These are phyloP conservation scores for Leucophenga maculata DNA, from an alignment of 2,888 invertebrate species.

Conservation along the genomic window DNA sequence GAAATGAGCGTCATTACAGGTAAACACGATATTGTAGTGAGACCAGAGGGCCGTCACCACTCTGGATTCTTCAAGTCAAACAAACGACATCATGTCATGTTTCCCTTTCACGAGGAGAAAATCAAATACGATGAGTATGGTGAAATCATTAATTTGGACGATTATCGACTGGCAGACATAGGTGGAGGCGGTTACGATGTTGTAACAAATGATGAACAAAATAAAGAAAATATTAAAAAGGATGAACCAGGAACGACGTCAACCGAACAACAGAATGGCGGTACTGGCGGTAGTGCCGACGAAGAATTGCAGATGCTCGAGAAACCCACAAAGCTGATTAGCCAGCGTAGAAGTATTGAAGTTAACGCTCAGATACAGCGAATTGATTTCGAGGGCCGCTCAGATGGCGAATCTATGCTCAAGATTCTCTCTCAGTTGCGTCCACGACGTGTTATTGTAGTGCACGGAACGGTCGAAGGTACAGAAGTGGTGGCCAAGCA, in stretches of 20 bases:
- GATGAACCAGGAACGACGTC: slow-evolving; percentile 54
- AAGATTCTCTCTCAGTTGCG: slow-evolving; percentile 87
- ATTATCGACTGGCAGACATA: slow-evolving; percentile 87
- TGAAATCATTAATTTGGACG: slow-evolving; percentile 93
- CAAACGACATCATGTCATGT: slow-evolving; percentile 96
- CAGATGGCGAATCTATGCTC: slow-evolving; percentile 86
- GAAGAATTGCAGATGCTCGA: slow-evolving; percentile 75
- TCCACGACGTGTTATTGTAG: slow-evolving; percentile 85
- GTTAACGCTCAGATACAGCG: slow-evolving; percentile 91
- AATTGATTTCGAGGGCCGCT: slow-evolving; percentile 97
- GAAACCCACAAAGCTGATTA: slow-evolving; percentile 92
- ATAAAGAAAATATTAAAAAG: slow-evolving; percentile 69
- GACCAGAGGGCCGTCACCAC: slow-evolving; percentile 79
- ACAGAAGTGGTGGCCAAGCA: slow-evolving; percentile 80
- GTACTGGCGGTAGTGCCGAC: slow-evolving; percentile 44
- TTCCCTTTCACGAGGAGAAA: slow-evolving; percentile 93
- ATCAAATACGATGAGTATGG: slow-evolving; percentile 96
- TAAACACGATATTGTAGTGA: slow-evolving; percentile 91
- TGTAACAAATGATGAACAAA: slow-evolving; percentile 53
- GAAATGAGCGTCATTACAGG: slow-evolving; percentile 89
- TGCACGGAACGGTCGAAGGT: slow-evolving; percentile 81
- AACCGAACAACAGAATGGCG: slow-evolving; percentile 45
- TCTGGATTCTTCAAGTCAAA: slow-evolving; percentile 89
- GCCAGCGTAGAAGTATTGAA: slow-evolving; percentile 81
- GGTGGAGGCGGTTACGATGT: slow-evolving; percentile 65